Conservation (phyloP, 2,888 invertebrate genomes). For the Rhamphomyia laevipes region DNA sequence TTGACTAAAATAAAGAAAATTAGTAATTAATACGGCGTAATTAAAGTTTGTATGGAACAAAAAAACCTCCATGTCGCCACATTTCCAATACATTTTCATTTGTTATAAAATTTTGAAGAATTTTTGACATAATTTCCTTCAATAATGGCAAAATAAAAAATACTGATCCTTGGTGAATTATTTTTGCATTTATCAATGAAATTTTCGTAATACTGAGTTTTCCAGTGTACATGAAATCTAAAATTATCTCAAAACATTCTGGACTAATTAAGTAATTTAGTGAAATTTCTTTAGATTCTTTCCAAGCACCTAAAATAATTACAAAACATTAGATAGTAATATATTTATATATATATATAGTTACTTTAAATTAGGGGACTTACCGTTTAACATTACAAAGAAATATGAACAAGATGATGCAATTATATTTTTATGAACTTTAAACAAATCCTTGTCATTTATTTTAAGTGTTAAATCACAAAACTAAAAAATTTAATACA, state of each 20-base stretch:
- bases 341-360: too few relatives aligned
- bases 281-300: background rate
- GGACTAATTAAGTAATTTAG: background rate
- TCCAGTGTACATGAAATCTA: background rate
- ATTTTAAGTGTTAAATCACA: too few relatives aligned
- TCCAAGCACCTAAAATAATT: background rate
- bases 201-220: background rate
- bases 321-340: too few relatives aligned
- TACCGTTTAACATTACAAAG: too few relatives aligned
- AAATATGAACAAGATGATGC: too few relatives aligned
- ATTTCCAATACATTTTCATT: background rate
- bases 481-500: too few relatives aligned
- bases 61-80: background rate
- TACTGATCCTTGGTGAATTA: background rate
- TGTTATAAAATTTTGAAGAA: background rate
- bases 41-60: too few relatives aligned
- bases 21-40: too few relatives aligned
- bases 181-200: background rate
- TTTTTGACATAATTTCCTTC: background rate
- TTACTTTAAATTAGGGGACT: too few relatives aligned
- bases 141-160: background rate
- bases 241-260: background rate
- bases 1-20: too few relatives aligned
- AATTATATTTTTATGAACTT: too few relatives aligned
- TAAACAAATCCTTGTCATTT: too few relatives aligned